Conservation (phyloP, 2,113 vertebrate species). For the Galemys pyrenaicus region DNA sequence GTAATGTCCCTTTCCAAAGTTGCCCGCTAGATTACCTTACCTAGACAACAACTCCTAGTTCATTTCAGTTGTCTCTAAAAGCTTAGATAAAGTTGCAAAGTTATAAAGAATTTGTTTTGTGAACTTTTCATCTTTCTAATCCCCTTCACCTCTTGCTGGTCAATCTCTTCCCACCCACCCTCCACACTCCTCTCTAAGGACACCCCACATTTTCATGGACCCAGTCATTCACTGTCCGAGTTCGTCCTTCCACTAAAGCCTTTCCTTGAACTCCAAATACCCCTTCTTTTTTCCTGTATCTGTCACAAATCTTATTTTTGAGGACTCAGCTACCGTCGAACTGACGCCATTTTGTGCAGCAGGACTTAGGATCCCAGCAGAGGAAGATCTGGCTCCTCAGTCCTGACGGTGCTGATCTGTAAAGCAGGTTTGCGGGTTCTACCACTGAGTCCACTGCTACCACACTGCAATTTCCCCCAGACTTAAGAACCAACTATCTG, state of each 20-base stretch:
- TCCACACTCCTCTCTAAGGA: accelerated
- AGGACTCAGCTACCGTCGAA: no score
- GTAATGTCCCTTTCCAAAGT: background rate
- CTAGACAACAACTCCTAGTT: background rate
- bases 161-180: background rate
- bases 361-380: background rate
- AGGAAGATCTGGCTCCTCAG: no score
- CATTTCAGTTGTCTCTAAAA: background rate
- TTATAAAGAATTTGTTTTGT: background rate
- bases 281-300: background rate
- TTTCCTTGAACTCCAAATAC: background rate
- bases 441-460: background rate
- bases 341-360: background rate
- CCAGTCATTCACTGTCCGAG: background rate
- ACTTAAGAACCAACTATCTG: background rate
- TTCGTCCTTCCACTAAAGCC: no score
- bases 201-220: background rate
- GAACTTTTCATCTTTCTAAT: background rate
- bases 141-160: background rate
- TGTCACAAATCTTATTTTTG: background rate
- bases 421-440: background rate
- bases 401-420: background rate
- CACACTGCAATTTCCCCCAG: background rate
- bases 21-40: background rate
- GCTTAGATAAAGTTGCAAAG: background rate